These are phyloP conservation scores for Goniozus legneri DNA, from an alignment of 1,140 invertebrate species.

Conservation along the genomic window DNA sequence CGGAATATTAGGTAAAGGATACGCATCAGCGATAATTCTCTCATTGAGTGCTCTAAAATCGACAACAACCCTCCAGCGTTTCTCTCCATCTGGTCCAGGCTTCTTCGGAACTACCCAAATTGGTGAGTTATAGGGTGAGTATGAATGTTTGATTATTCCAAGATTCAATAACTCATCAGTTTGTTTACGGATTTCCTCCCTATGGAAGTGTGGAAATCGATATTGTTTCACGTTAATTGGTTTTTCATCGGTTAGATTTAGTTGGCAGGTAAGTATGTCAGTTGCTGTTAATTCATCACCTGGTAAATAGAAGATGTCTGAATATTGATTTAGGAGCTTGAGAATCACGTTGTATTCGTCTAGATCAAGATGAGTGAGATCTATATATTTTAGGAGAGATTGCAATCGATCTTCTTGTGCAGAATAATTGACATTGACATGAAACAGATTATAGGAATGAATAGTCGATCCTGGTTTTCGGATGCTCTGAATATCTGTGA, in stretches of 20 bases:
- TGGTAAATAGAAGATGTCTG: constrained; percentile 2
- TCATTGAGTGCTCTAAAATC: constrained; percentile 43
- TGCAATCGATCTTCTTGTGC: too few relatives aligned
- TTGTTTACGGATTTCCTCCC: neutral
- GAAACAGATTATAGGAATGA: too few relatives aligned
- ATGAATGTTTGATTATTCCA: neutral
- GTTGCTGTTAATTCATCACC: neutral
- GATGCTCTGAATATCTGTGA: too few relatives aligned
- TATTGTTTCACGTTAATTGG: neutral
- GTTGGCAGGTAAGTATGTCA: neutral
- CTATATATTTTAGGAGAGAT: too few relatives aligned
- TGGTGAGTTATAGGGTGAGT: constrained; percentile 17
- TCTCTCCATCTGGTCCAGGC: constrained; percentile 18
- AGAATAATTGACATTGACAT: too few relatives aligned
- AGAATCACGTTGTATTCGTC: too few relatives aligned
- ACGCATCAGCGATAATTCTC: constrained; percentile 45
- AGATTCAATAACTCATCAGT: neutral
- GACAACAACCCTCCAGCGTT: constrained; percentile 26
- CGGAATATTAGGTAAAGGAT: constrained; percentile 55
- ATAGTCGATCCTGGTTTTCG: too few relatives aligned
- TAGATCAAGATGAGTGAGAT: too few relatives aligned
- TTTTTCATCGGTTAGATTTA: neutral
- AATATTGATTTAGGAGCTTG: too few relatives aligned
- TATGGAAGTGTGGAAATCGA: neutral
- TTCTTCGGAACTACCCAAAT: constrained; percentile 26